A percentile compares a stretch with the other conserved stretches of the same genome.
Conservation (phyloP, 1,140 invertebrate species). For the Dendroctonus valens region DNA sequence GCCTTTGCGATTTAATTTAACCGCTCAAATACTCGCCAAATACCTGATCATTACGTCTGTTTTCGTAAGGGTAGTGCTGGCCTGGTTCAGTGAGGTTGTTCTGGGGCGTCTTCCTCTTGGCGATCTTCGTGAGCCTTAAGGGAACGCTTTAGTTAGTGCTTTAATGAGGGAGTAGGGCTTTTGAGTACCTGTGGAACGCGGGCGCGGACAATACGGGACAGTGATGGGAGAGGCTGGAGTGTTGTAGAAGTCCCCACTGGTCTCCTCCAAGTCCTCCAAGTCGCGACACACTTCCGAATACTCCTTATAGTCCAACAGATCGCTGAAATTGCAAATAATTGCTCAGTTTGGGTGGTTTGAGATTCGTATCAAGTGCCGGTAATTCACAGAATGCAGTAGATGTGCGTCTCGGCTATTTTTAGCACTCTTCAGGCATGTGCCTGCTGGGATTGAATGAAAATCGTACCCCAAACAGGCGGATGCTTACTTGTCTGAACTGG, state of each 20-base stretch:
- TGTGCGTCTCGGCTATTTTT: not conserved
- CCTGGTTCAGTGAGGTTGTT: conserved; percentile 77
- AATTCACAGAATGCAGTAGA: too few relatives aligned
- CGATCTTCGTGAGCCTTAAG: conserved; percentile 66
- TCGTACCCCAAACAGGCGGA: not conserved
- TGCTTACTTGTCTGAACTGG: conserved; percentile 77
- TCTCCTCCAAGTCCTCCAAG: conserved; percentile 61
- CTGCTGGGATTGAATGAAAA: not conserved
- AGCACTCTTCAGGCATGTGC: not conserved
- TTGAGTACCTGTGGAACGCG: conserved; percentile 63
- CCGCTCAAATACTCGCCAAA: not conserved
- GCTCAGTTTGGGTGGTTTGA: not conserved
- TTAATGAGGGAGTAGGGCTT: not conserved
- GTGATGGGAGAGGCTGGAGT: conserved; percentile 61
- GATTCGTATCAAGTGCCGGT: not conserved
- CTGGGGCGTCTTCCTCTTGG: conserved; percentile 72
- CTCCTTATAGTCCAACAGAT: conserved; percentile 55
- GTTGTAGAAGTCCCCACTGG: conserved; percentile 57
- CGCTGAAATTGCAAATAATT: conserved; percentile 42
- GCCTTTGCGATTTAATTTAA: not conserved
- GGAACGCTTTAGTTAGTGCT: not conserved
- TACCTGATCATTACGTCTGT: conserved; percentile 71
- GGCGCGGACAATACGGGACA: conserved; percentile 65
- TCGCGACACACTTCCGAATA: conserved; percentile 59
- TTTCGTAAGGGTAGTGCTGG: conserved; percentile 72